Conservation (phyloP, 2,888 invertebrate species). For the Epicampocera succincta region DNA sequence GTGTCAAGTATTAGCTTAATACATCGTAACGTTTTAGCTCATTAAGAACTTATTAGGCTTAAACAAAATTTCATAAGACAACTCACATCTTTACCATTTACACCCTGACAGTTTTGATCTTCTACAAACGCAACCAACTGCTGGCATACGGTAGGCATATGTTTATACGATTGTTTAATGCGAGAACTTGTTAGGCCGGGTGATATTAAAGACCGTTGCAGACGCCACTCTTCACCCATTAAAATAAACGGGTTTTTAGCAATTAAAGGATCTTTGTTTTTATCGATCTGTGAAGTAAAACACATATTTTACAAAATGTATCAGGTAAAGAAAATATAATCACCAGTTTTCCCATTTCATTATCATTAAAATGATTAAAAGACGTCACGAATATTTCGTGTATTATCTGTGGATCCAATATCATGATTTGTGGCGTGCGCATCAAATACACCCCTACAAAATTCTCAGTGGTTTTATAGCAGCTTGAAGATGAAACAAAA, state of each 20-base stretch:
- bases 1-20: too few relatives aligned
- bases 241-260: slow-evolving; percentile 82
- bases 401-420: slow-evolving; percentile 80
- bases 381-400: slow-evolving; percentile 81
- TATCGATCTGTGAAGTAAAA: slow-evolving; percentile 75
- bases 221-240: slow-evolving; percentile 82
- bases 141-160: slow-evolving; percentile 81
- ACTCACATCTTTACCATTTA: slow-evolving; percentile 81
- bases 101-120: slow-evolving; percentile 69
- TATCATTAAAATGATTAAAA: slow-evolving; percentile 80
- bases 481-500: slow-evolving; percentile 70
- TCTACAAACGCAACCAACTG: slow-evolving; percentile 33
- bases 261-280: slow-evolving; percentile 81
- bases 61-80: too few relatives aligned
- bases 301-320: not conserved
- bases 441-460: slow-evolving; percentile 81
- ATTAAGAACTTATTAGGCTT: too few relatives aligned
- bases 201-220: slow-evolving; percentile 82
- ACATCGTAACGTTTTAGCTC: too few relatives aligned
- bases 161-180: slow-evolving; percentile 82
- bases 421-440: slow-evolving; percentile 79
- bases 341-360: slow-evolving; percentile 75
- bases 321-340: not conserved
- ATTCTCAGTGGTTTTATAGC: slow-evolving; percentile 75
- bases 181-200: slow-evolving; percentile 83